Evolutionary conservation across 1,140 invertebrate genomes (phyloP).

Genomic region (Euura saliciscinereae): DNA sequence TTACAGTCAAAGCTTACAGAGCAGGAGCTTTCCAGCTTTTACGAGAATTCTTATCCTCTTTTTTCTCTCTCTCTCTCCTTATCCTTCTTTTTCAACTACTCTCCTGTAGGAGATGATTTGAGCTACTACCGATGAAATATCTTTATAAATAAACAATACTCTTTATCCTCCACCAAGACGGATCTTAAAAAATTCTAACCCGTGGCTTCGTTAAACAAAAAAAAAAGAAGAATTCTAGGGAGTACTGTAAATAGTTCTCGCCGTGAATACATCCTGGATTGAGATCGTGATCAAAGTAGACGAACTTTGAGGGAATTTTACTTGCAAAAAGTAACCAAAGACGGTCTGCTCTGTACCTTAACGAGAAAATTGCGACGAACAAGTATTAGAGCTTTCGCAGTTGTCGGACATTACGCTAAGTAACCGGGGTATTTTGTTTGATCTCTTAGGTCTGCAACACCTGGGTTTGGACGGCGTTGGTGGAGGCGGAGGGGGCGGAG

Average conservation of each 20-base stretch:
- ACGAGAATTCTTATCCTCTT: constrained; percentile 3
- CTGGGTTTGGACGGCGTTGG: constrained; percentile 53
- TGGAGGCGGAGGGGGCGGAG: constrained; percentile 48
- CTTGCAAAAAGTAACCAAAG: too few relatives aligned
- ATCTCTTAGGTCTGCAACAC: constrained; percentile 50
- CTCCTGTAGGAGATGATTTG: constrained; percentile 54
- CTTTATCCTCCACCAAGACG: too few relatives aligned
- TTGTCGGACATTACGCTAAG: background rate
- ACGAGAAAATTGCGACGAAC: background rate
- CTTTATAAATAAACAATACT: constrained; percentile 37
- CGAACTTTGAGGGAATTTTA: too few relatives aligned
- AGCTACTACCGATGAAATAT: constrained; percentile 56
- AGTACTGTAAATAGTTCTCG: too few relatives aligned
- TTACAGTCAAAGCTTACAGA: background rate
- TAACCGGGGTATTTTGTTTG: constrained; percentile 10
- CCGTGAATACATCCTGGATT: too few relatives aligned
- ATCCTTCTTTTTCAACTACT: constrained; percentile 23
- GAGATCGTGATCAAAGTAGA: too few relatives aligned
- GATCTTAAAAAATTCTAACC: too few relatives aligned
- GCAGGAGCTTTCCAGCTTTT: constrained; percentile 9
- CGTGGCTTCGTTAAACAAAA: too few relatives aligned
- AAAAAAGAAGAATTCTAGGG: too few relatives aligned
- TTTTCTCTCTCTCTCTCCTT: constrained; percentile 17
- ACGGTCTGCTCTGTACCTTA: too few relatives aligned
- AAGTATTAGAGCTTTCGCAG: background rate